These are phyloP conservation scores for Zaprionus inermis DNA, from an alignment of 1,140 invertebrate genomes.

Conservation along the genomic window DNA sequence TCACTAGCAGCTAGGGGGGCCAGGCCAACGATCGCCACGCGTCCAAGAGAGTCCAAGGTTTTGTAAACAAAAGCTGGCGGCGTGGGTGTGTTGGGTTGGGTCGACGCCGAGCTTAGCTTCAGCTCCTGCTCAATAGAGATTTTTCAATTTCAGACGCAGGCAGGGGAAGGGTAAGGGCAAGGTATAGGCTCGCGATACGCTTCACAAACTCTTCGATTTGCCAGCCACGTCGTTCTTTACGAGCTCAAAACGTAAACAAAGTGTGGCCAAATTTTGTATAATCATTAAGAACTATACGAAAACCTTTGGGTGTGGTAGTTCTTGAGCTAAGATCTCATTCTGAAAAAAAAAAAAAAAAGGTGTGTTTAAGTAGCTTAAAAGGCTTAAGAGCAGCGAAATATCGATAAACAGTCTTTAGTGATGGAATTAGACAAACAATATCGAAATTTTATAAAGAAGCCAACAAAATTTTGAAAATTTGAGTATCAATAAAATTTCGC, in stretches of 20 bases:
- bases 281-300: slow-evolving; percentile 29
- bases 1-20: slow-evolving; percentile 23
- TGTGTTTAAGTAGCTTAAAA: too few relatives aligned
- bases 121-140: slow-evolving; percentile 19
- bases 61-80: slow-evolving; percentile 68
- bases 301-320: not conserved
- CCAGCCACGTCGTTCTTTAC: not conserved
- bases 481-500: too few relatives aligned
- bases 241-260: not conserved
- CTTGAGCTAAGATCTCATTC: too few relatives aligned
- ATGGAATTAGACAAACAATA: too few relatives aligned
- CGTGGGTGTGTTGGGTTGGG: slow-evolving; percentile 65
- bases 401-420: too few relatives aligned
- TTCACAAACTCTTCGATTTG: slow-evolving; percentile 63
- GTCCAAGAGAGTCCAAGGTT: slow-evolving; percentile 70
- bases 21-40: slow-evolving; percentile 54
- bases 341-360: too few relatives aligned
- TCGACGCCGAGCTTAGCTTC: slow-evolving; percentile 15
- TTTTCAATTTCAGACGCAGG: slow-evolving; percentile 1
- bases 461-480: too few relatives aligned
- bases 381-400: too few relatives aligned
- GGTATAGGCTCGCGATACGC: slow-evolving; percentile 50
- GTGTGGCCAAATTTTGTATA: slow-evolving; percentile 33
- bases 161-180: too few relatives aligned
- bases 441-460: too few relatives aligned